A percentile compares a stretch with the other conserved stretches of the same genome.
phyloP scores from a whole-genome alignment of 2,797 vertebrate species.

The Lithobates pipiens region DNA sequence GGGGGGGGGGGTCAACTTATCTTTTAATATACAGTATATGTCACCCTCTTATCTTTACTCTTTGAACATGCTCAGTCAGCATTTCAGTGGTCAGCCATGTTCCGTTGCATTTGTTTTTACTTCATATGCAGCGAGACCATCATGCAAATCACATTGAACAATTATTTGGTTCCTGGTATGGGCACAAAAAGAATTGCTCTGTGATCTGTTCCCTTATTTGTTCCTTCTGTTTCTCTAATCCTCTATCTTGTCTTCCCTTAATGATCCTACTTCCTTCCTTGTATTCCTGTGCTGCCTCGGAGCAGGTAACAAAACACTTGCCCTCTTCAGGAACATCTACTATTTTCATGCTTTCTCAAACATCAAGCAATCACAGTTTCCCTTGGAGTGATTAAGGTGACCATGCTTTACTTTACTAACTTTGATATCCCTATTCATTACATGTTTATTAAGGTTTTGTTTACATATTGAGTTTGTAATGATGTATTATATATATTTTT shows the following conservation, averaged over 20 bases:
- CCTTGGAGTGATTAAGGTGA: slow-evolving; percentile 99
- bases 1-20: no score
- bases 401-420: slow-evolving; percentile 49
- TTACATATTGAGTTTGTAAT: no score
- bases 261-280: slow-evolving; percentile 72
- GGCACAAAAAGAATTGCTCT: not conserved
- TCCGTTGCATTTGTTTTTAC: no score
- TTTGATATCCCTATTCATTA: not conserved
- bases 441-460: not conserved
- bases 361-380: slow-evolving; percentile 98
- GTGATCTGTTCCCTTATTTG: slow-evolving; percentile 15
- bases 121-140: no score
- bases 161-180: no score
- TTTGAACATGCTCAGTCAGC: no score
- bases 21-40: no score
- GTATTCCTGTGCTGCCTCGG: slow-evolving; percentile 77
- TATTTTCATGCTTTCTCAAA: slow-evolving; percentile 99
- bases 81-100: no score
- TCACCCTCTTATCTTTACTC: no score
- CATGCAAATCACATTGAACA: no score
- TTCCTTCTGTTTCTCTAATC: slow-evolving; percentile 60
- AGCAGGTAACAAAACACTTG: slow-evolving; percentile 94
- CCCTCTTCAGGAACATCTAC: slow-evolving; percentile 98
- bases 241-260: slow-evolving; percentile 70
- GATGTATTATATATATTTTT: no score